A percentile compares a stretch with the other conserved stretches of the same genome.
Conservation (phyloP, 2,888 invertebrate species). For the Polydrusus tereticollis region DNA sequence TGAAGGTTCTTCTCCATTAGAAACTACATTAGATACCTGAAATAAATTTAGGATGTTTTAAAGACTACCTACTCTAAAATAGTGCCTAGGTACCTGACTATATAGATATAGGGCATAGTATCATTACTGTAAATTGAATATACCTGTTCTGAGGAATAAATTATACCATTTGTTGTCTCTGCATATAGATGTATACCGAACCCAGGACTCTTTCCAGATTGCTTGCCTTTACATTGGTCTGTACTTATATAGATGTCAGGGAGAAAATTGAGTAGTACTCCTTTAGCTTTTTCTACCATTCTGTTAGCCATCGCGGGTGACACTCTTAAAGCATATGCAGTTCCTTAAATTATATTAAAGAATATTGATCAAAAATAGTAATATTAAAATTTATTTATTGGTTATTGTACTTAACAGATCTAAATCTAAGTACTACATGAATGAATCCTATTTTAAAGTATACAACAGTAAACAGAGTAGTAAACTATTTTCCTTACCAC, state of each 20-base stretch:
- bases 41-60: no score
- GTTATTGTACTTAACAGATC: no score
- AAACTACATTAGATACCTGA: slow-evolving; percentile 62
- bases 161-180: slow-evolving; percentile 89
- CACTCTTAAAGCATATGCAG: slow-evolving; percentile 89
- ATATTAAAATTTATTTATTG: no score
- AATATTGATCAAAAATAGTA: background rate
- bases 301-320: slow-evolving; percentile 95
- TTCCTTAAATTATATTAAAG: slow-evolving; percentile 54
- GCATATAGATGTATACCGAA: slow-evolving; percentile 92
- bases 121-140: background rate
- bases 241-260: slow-evolving; percentile 97
- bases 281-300: slow-evolving; percentile 93
- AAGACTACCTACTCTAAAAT: no score
- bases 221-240: slow-evolving; percentile 89
- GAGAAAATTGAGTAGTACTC: slow-evolving; percentile 88
- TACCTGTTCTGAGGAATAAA: slow-evolving; percentile 76
- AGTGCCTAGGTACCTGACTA: no score
- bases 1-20: slow-evolving; percentile 71
- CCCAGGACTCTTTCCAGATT: slow-evolving; percentile 91
- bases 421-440: no score
- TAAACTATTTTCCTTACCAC: no score
- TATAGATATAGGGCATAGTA: no score
- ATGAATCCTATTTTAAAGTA: no score
- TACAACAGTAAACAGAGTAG: no score